These are phyloP conservation scores for Dolichotis patagonum DNA, from an alignment of 2,113 vertebrate genomes.

Conservation along the genomic window DNA sequence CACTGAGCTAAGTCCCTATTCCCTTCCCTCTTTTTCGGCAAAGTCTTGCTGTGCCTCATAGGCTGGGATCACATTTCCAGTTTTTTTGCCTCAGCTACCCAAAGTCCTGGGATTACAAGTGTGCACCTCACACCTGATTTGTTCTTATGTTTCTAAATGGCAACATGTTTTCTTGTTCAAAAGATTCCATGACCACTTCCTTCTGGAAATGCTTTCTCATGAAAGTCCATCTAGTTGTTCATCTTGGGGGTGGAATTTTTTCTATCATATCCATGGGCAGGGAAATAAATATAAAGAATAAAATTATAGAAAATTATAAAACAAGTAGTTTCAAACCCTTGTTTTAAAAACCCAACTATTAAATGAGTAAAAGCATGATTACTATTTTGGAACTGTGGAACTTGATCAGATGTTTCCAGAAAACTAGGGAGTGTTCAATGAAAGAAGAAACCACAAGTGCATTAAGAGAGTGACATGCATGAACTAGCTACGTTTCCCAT, in stretches of 20 bases:
- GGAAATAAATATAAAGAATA: neutral
- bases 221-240: neutral
- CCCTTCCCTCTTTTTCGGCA: neutral
- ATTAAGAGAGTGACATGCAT: neutral
- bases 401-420: neutral
- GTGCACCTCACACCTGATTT: neutral
- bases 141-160: neutral
- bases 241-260: neutral
- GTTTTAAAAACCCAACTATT: neutral
- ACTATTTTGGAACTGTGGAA: neutral
- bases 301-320: neutral
- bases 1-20: neutral
- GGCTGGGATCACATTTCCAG: neutral
- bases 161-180: neutral
- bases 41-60: neutral
- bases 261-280: neutral
- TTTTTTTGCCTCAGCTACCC: neutral
- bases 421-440: neutral
- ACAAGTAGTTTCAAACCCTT: neutral
- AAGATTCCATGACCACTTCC: neutral
- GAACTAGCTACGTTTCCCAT: neutral
- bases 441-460: neutral
- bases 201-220: neutral
- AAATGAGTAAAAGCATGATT: neutral
- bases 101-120: neutral